Evolutionary conservation across 2,797 vertebrate species (phyloP), one percentile per base, ranked within the genome.

Genomic region (Halcyon chelicuti): DNA sequence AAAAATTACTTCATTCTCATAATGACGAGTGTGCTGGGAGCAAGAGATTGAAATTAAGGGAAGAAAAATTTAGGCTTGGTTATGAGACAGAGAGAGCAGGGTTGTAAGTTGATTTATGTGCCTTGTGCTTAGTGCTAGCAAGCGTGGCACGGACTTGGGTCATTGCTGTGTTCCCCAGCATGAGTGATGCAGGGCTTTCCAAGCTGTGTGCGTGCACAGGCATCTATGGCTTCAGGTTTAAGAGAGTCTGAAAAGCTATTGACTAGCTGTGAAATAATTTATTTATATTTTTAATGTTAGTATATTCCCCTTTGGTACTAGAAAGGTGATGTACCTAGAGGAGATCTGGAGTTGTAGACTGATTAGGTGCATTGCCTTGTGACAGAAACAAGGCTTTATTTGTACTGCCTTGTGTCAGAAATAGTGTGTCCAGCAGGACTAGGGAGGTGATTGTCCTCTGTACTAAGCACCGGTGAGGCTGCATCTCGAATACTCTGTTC

Each of bases 1-100:
- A 77, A 39, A 20, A 31, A 72, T 37, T 12, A 12, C 23, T 92
- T 94, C 14, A 14, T 86, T 89, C 95, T 76, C 72, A 75, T 91
- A 78, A 86, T 51, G 72, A 87, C 61, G 66, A 88, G 40, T 20
- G 46, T 74, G 75, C 87, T 82, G 75, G 25, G 71, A 87, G 57
- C 28, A 95, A 46, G 68, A 86, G 91, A 55, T 15, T 91, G 77
- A 94, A 91, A 88, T 80, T 68, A 68, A 78, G 7, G 29, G n/a
- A 81, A 80, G 54, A 75, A 77, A 93, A 95, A 86, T 42, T 35
- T 75, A 81, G 54, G 28, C n/a, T 88, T 54, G 46, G 19, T 78
- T 1, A 47, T 63, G 67, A 79, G 84, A 63, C 35, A 77, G 33
- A 9, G 49, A 54, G 17, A 23, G 29, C 8, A 22, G 71, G 23